phyloP scores from a whole-genome alignment of 2,888 invertebrate species.

The Parapristionchus giblindavisi region DNA sequence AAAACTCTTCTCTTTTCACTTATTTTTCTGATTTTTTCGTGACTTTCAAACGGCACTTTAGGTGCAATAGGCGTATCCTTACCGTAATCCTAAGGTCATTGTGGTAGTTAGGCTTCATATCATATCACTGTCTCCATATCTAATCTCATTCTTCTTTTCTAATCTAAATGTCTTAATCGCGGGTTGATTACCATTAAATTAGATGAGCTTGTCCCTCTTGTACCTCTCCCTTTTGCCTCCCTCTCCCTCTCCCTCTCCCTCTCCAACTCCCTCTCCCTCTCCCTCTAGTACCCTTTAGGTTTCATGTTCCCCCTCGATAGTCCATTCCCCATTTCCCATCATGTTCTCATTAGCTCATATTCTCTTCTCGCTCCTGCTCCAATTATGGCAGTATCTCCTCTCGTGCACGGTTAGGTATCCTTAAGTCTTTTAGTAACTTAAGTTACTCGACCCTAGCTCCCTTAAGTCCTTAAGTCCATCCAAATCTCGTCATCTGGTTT shows the following conservation, averaged over 20 bases:
- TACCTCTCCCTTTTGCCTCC: too few relatives aligned
- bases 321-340: neutral
- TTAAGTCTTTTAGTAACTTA: too few relatives aligned
- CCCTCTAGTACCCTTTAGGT: neutral
- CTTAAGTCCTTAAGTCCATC: too few relatives aligned
- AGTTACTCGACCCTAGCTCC: too few relatives aligned
- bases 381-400: slow-evolving; percentile 28
- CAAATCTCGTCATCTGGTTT: too few relatives aligned
- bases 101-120: neutral
- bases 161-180: slow-evolving; percentile 24
- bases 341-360: too few relatives aligned
- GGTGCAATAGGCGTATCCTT: too few relatives aligned
- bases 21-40: too few relatives aligned
- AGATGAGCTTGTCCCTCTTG: too few relatives aligned
- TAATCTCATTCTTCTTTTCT: slow-evolving; percentile 1
- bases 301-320: neutral
- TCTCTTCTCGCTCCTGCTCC: slow-evolving; percentile 25
- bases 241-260: neutral
- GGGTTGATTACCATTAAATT: slow-evolving; percentile 17
- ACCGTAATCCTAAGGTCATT: too few relatives aligned
- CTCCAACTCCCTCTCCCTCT: neutral
- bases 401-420: slow-evolving; percentile 1
- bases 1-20: too few relatives aligned
- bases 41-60: too few relatives aligned
- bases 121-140: neutral